These are phyloP conservation scores for Drosophila quadrilineata DNA, from an alignment of 1,140 invertebrate genomes.

Conservation along the genomic window DNA sequence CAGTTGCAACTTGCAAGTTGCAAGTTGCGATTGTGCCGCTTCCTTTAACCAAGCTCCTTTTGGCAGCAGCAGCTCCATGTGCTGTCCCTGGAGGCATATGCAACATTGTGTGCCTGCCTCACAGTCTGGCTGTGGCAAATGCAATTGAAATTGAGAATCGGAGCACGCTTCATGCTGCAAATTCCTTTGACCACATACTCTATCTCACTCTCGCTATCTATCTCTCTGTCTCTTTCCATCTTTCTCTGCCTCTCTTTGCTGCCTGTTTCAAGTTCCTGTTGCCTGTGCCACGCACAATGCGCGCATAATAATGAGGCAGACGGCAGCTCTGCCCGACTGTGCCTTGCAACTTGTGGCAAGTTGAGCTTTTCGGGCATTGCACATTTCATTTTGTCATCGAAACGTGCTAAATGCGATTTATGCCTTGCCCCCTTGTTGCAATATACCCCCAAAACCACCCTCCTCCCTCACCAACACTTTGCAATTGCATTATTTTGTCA, in stretches of 20 bases:
- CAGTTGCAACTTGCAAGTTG: constrained; percentile 39
- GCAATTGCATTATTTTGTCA: constrained; percentile 62
- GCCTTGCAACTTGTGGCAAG: constrained; percentile 17
- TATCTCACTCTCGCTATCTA: too few species aligned
- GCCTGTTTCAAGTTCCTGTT: constrained; percentile 58
- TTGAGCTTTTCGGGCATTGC: constrained; percentile 41
- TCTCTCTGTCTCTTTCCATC: constrained; percentile 31
- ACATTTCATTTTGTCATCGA: constrained; percentile 67
- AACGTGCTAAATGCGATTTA: constrained; percentile 67
- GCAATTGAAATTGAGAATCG: constrained; percentile 74
- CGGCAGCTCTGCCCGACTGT: background rate
- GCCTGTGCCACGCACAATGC: constrained; percentile 72
- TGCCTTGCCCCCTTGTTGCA: constrained; percentile 13
- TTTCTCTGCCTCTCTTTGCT: background rate
- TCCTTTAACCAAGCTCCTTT: constrained; percentile 39
- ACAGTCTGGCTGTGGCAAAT: constrained; percentile 1
- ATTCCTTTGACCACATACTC: too few species aligned
- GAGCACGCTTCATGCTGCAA: constrained; percentile 71
- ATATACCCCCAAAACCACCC: too few species aligned
- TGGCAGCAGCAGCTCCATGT: constrained; percentile 27
- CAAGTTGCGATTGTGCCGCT: background rate
- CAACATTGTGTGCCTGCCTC: constrained; percentile 36
- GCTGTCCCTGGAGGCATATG: constrained; percentile 72
- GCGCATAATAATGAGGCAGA: constrained; percentile 71
- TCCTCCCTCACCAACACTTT: background rate